Evolutionary conservation across 2,888 invertebrate species (phyloP).

Genomic region (Griposia aprilina): DNA sequence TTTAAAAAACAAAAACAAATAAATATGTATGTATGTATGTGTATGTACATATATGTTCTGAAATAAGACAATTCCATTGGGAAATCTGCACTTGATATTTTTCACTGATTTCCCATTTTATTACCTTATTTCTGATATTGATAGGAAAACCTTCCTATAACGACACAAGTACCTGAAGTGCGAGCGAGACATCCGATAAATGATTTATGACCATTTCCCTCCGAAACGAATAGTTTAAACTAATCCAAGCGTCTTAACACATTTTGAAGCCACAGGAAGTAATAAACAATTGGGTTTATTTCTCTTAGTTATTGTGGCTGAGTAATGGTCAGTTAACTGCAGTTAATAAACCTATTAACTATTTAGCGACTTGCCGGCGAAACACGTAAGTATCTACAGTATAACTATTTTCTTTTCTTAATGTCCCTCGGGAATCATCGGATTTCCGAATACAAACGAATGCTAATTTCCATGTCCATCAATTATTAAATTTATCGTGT

Average conservation of each 20-base stretch:
- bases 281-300: constrained; percentile 45
- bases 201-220: constrained; percentile 4
- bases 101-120: too few relatives aligned
- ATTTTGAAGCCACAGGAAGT: constrained; percentile 43
- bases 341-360: constrained; percentile 52
- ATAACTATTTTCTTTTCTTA: too few relatives aligned
- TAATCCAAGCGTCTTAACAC: constrained; percentile 44
- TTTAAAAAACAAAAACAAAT: too few relatives aligned
- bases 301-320: constrained; percentile 40
- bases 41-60: too few relatives aligned
- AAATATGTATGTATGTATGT: too few relatives aligned
- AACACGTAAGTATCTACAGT: not conserved
- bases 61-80: not conserved
- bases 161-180: not conserved
- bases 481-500: too few relatives aligned
- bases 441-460: too few relatives aligned
- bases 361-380: constrained; percentile 20
- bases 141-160: too few relatives aligned
- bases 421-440: too few relatives aligned
- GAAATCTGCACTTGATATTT: not conserved
- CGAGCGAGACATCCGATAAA: not conserved
- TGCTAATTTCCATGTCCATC: too few relatives aligned
- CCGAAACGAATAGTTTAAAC: constrained; percentile 11
- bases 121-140: too few relatives aligned
- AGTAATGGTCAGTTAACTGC: constrained; percentile 55